Conservation (phyloP, 2,113 vertebrate species). For the Hyaena hyaena region DNA sequence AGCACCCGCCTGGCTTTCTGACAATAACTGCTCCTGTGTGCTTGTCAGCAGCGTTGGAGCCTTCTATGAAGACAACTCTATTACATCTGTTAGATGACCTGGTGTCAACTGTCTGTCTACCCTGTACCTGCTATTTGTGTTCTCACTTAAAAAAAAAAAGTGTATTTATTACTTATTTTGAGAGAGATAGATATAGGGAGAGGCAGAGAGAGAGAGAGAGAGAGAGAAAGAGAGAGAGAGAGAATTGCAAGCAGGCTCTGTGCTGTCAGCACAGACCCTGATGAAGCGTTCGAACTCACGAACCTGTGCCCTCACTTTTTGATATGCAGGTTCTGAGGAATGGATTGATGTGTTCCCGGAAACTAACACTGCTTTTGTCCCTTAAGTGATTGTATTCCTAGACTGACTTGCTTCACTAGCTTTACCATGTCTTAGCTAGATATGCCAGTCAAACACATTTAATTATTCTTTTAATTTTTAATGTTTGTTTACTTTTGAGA, state of each 20-base stretch:
- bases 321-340: background rate
- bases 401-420: background rate
- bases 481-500: too few relatives aligned
- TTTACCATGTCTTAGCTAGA: background rate
- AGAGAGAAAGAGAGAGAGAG: too few relatives aligned
- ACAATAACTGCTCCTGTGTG: accelerated
- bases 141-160: too few relatives aligned
- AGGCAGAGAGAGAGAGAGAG: too few relatives aligned
- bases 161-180: too few relatives aligned
- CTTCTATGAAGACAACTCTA: background rate
- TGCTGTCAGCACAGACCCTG: too few relatives aligned
- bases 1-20: background rate
- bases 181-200: too few relatives aligned
- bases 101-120: background rate
- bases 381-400: background rate
- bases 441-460: background rate
- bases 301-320: background rate
- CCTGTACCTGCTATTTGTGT: background rate
- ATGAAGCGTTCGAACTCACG: too few relatives aligned
- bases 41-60: too few relatives aligned
- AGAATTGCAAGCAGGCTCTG: too few relatives aligned
- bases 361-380: background rate
- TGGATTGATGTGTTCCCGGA: background rate
- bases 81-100: background rate
- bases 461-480: background rate